phyloP scores from a whole-genome alignment of 2,888 invertebrate species.

The Caenorhabditis afra region DNA sequence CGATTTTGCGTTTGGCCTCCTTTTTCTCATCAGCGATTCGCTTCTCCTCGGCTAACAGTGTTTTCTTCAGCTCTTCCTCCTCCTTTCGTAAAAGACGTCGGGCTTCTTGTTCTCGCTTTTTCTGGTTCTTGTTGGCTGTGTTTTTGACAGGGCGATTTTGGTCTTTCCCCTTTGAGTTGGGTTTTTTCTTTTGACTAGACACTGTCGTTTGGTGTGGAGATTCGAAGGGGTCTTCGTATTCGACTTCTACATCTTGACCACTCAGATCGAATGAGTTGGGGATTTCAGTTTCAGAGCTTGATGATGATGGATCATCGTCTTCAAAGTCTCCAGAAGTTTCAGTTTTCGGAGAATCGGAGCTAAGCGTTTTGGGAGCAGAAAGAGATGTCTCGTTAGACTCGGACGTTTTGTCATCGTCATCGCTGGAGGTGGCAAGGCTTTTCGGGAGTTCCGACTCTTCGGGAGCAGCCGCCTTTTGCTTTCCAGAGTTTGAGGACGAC shows the following conservation, averaged over 20 bases:
- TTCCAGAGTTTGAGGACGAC: not conserved
- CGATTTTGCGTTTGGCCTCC: not conserved
- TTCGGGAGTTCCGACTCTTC: too few species aligned
- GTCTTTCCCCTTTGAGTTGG: not conserved
- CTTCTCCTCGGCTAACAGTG: not conserved
- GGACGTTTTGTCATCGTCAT: too few species aligned
- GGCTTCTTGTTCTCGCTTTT: constrained; percentile 9
- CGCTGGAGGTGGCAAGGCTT: too few species aligned
- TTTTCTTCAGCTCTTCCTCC: not conserved
- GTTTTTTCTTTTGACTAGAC: not conserved
- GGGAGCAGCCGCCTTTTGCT: not conserved
- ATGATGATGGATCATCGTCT: not conserved
- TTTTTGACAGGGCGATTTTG: not conserved
- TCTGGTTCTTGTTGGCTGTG: constrained; percentile 31
- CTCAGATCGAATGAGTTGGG: too few species aligned
- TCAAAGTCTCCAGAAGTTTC: not conserved
- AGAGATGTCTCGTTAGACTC: too few species aligned
- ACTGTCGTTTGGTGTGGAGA: not conserved
- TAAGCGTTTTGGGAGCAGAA: too few species aligned
- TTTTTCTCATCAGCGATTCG: too few species aligned
- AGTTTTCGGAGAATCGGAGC: too few species aligned
- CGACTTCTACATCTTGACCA: too few species aligned
- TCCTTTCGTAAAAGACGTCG: too few species aligned
- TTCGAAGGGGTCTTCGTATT: too few species aligned
- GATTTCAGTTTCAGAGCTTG: not conserved